Percentiles rank a stretch among this genome's conserved stretches.
Conservation (phyloP, 2,888 invertebrate species). For the Oithona nana region DNA sequence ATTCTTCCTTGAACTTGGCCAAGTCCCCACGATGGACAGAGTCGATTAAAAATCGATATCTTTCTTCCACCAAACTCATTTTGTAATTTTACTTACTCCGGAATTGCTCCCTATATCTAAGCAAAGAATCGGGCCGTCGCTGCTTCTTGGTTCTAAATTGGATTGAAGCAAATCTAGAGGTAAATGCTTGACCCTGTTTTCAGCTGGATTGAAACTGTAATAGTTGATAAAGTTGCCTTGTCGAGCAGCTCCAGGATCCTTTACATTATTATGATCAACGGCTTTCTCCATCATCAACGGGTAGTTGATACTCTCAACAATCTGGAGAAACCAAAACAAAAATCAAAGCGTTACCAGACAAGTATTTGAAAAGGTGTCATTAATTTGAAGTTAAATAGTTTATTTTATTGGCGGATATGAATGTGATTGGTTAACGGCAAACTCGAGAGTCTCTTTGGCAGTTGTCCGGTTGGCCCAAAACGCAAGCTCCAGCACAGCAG, state of each 20-base stretch:
- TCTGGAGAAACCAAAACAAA: too few species aligned
- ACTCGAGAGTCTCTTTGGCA: too few species aligned
- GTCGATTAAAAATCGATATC: background rate
- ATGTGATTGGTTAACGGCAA: too few species aligned
- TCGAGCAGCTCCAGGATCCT: slow-evolving; percentile 53
- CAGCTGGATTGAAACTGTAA: slow-evolving; percentile 55
- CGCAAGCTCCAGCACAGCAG: too few species aligned
- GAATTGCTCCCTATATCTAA: slow-evolving; percentile 61
- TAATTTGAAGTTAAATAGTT: too few species aligned
- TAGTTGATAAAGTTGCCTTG: slow-evolving; percentile 73
- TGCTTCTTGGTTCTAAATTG: slow-evolving; percentile 22
- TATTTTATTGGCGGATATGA: too few species aligned
- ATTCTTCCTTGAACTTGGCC: background rate
- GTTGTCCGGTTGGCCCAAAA: too few species aligned
- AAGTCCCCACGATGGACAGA: background rate
- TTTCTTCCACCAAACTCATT: background rate
- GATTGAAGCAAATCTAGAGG: slow-evolving; percentile 32
- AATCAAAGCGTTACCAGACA: too few species aligned
- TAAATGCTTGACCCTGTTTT: slow-evolving; percentile 44
- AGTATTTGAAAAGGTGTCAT: too few species aligned
- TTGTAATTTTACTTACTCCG: slow-evolving; percentile 36
- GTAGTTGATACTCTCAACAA: too few species aligned
- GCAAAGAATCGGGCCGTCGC: slow-evolving; percentile 31
- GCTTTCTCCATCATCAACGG: too few species aligned
- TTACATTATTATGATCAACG: too few species aligned